phyloP scores from a whole-genome alignment of 2,888 invertebrate genomes.

The Cerceris rybyensis region DNA sequence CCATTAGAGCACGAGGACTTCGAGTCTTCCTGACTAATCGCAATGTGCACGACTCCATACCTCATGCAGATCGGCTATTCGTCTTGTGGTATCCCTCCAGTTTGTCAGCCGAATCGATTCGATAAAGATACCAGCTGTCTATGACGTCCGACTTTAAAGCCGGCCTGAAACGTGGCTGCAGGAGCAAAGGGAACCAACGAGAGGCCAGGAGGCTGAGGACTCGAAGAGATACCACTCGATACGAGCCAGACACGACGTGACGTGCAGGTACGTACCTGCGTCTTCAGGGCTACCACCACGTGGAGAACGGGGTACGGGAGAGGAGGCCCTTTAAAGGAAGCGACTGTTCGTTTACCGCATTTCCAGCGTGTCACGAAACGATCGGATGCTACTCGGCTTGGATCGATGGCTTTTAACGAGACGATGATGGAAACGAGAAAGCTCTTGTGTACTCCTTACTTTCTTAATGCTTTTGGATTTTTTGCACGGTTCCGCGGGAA shows the following conservation, averaged over 20 bases:
- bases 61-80: constrained; percentile 80
- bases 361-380: constrained; percentile 60
- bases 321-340: constrained; percentile 71
- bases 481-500: constrained; percentile 26
- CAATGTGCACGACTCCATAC: constrained; percentile 77
- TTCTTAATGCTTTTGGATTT: constrained; percentile 39
- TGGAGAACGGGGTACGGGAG: constrained; percentile 18
- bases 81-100: constrained; percentile 78
- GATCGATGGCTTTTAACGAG: constrained; percentile 71
- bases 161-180: constrained; percentile 34
- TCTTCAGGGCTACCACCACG: background rate
- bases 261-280: constrained; percentile 37
- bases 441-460: constrained; percentile 18
- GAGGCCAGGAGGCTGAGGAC: background rate
- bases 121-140: constrained; percentile 78
- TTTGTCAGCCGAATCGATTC: constrained; percentile 80
- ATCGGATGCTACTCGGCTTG: constrained; percentile 31
- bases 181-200: background rate
- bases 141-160: constrained; percentile 69
- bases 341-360: constrained; percentile 66
- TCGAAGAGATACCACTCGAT: constrained; percentile 44
- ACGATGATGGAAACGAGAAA: constrained; percentile 69
- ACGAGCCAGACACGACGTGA: constrained; percentile 46
- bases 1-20: constrained; percentile 77
- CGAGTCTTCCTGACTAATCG: constrained; percentile 78